Base-by-base conservation (phyloP, 2,113 vertebrate genomes). In the Leuciscus idus region DNA sequence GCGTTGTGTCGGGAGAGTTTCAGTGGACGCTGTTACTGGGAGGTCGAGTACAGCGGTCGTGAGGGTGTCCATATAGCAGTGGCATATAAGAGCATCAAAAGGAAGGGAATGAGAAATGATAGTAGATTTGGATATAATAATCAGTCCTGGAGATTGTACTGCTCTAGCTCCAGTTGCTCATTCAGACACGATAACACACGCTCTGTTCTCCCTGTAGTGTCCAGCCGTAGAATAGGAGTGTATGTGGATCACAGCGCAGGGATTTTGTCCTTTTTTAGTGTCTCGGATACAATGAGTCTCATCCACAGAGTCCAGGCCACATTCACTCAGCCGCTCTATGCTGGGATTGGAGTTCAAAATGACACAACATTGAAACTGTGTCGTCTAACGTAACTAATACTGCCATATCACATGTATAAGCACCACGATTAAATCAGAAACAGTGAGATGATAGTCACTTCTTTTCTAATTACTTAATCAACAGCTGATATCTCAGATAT, bases 141-240 rank as follows among this genome's bases (percentile, higher is more conserved):
- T 6, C 30, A 85, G 28, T 97, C 96, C 0, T 97, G 96, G 96
- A 95, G 96, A 15, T 91, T 89, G 66, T 26, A 13, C 6, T 86
- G 81, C 55, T 43, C 9, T 62, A 26, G 4, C 19, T 77, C 15
- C 26, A 2, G 12, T 2, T 91, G 90, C 74, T 89, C 92, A 85
- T 96, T 94, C 85, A 93, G 93, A 92, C 95, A 97, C 84, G 50
- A 92, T 0, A 90, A 75, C n/a, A 12, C 11, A 4, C 5, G 11
- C 1, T 83, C 30, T 17, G 21, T n/a, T 0, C 90, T 96, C 78
- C n/a, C 55, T n/a, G 72, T n/a, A n/a, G 59, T n/a, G 59, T n/a
- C 59, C 59, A n/a, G 59, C 80, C 4, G 59, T 0, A 62, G 3
- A 62, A 26, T 62, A 62, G 59, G 59, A 62, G 59, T 62, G 59